Evolutionary conservation across 2,113 vertebrate species (phyloP).

Genomic region (Osmerus eperlanus): DNA sequence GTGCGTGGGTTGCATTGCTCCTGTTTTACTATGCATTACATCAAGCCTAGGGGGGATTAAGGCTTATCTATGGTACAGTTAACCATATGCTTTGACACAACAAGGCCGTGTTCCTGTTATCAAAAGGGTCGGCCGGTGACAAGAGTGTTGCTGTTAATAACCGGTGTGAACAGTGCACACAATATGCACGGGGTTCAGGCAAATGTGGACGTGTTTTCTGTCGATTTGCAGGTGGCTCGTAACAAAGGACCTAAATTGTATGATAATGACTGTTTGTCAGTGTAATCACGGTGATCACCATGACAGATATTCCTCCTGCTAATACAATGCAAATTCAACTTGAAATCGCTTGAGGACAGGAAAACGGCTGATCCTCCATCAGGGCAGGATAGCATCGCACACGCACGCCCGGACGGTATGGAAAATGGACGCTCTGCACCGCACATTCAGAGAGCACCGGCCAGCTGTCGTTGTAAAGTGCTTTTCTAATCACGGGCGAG

Average conservation of each 20-base stretch:
- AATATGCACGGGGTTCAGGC: slow-evolving; percentile 15
- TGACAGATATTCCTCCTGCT: too few species aligned
- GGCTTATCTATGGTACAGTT: slow-evolving; percentile 55
- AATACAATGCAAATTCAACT: too few species aligned
- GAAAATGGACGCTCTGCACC: slow-evolving; percentile 31
- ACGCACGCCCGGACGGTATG: background rate
- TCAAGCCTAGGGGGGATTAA: slow-evolving; percentile 47
- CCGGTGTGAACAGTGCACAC: slow-evolving; percentile 40
- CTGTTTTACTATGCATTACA: slow-evolving; percentile 54
- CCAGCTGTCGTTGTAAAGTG: slow-evolving; percentile 23
- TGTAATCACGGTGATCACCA: too few species aligned
- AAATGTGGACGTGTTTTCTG: too few species aligned
- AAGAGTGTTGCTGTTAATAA: slow-evolving; percentile 50
- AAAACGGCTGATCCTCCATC: background rate
- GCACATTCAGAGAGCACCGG: slow-evolving; percentile 27
- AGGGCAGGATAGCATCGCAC: background rate
- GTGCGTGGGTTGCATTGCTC: background rate
- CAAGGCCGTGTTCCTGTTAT: slow-evolving; percentile 53
- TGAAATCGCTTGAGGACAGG: too few species aligned
- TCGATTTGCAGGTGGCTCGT: too few species aligned
- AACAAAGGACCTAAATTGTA: too few species aligned
- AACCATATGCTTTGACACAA: slow-evolving; percentile 50
- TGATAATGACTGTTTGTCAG: too few species aligned
- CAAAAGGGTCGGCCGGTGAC: slow-evolving; percentile 44
- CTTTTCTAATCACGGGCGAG: slow-evolving; percentile 58